Conservation (phyloP, 2,797 vertebrate species). For the Pogoniulus pusillus region DNA sequence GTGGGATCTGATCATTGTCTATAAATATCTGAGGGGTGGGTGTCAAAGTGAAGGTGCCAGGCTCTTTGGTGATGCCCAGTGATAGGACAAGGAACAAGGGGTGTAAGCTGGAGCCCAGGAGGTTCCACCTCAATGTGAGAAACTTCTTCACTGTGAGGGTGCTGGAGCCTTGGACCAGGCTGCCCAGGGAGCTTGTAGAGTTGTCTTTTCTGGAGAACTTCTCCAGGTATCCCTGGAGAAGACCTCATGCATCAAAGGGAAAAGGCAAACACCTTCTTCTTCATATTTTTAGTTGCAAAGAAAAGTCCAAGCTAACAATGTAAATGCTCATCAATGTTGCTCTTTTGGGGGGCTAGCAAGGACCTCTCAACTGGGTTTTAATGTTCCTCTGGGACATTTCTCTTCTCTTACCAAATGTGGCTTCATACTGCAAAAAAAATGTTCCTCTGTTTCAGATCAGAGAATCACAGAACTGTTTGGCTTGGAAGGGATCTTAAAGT, state of each 20-base stretch:
- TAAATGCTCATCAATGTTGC: neutral
- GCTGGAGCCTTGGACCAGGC: no score
- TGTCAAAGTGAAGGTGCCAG: no score
- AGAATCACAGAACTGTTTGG: neutral
- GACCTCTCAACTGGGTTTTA: neutral
- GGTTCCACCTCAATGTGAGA: no score
- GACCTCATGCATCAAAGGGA: accelerated
- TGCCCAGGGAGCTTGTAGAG: no score
- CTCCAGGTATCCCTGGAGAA: no score
- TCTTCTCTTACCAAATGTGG: neutral
- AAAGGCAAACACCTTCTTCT: neutral
- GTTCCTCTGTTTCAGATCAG: neutral
- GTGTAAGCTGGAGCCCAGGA: no score
- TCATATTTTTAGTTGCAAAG: neutral
- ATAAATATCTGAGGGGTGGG: no score
- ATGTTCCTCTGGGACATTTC: neutral
- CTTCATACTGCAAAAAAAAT: neutral
- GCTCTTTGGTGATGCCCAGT: no score
- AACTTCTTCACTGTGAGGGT: no score
- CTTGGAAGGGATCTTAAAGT: neutral
- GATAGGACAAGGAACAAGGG: no score
- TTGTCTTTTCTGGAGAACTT: no score
- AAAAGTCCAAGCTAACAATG: neutral
- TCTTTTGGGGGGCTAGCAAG: neutral
- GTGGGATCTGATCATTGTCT: no score